A percentile compares a stretch with the other conserved stretches of the same genome.
Evolutionary conservation across 2,113 vertebrate species (phyloP).

Genomic region (Pontoporia blainvillei): DNA sequence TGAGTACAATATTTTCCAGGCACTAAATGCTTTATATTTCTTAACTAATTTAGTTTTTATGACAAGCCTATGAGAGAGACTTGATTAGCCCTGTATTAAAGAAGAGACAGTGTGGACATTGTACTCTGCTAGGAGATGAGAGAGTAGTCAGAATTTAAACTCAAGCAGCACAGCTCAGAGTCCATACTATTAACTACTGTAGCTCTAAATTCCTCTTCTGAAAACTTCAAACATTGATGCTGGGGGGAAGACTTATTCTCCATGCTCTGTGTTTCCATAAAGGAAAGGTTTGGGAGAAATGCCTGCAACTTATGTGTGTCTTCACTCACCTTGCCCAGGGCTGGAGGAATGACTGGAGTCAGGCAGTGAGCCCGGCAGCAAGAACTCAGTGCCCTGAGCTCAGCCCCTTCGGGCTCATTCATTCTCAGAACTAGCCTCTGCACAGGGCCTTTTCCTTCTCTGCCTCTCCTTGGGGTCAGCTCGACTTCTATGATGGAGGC

Average conservation of each 20-base stretch:
- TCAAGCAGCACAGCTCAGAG: not conserved
- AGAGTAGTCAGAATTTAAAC: not conserved
- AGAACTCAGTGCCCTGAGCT: not conserved
- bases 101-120: not conserved
- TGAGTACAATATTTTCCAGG: not conserved
- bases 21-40: not conserved
- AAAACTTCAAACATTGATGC: not conserved
- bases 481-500: not conserved
- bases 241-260: not conserved
- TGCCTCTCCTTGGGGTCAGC: not conserved
- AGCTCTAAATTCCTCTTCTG: not conserved
- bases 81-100: not conserved
- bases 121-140: not conserved
- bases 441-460: not conserved
- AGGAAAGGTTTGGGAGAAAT: not conserved
- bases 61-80: not conserved
- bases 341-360: not conserved
- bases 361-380: no score
- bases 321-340: not conserved
- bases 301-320: not conserved
- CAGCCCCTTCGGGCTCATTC: not conserved
- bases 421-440: not conserved
- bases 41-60: not conserved
- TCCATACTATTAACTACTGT: not conserved
- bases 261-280: not conserved